Base-by-base conservation (phyloP, 1,140 invertebrate genomes). In the Leucophenga varia region DNA sequence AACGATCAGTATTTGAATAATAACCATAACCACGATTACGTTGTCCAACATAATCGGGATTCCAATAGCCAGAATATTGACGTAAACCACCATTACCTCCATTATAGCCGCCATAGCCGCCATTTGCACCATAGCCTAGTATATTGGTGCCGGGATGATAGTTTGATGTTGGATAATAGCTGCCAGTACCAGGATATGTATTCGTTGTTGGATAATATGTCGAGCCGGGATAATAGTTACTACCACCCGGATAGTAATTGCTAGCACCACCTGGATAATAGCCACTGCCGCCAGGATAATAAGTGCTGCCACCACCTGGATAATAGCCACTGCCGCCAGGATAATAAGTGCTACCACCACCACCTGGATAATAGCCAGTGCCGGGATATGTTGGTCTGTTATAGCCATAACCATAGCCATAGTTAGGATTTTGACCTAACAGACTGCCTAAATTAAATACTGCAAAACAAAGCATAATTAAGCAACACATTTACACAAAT, bases 61-160 rank as follows among this genome's bases (percentile, higher is more conserved):
- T 64, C 59, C 64, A 73, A 54, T 77, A 77, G 9, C 75, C 75
- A 22, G 59, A 71, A 51, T 77, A 77, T 32, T 76, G 72, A 28
- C 50, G 52, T 7, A 77, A 57, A 30, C 75, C 75, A 25, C 75
- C 75, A 69, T 76, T 76, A 69, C 76, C 76, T 61, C 71, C 67
- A 42, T 59, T 67, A 19, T 76, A 76, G 14, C 75, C 74, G 5
- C 75, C 74, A 18, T 76, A 76, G 5, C 75, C 75, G 40, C 71
- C 65, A 37, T 73, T 65, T 14, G 55, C 68, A 3, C 40, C 38
- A 13, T 52, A 45, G 5, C 72, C 76, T 34, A 63, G 32, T 14
- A 63, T 73, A 36, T 72, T 77, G 41, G 50, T 74, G 7, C 55
- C 56, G 20, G 47, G 41, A 28, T 40, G 35, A 30, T 49, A 54